phyloP scores from a whole-genome alignment of 1,140 invertebrate genomes.

The Drosophila nikananu region DNA sequence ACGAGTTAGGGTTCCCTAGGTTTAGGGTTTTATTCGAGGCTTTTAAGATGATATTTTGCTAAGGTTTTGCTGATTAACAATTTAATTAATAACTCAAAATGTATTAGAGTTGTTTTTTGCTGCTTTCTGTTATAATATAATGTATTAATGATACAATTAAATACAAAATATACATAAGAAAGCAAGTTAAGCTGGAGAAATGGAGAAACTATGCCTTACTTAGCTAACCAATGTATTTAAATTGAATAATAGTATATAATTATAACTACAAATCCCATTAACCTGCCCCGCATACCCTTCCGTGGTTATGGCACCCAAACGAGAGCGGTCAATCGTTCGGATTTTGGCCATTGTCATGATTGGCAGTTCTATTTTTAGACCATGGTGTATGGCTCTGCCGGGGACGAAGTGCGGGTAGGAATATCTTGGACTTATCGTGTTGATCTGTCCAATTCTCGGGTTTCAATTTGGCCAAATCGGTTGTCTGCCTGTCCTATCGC shows the following conservation, averaged over 20 bases:
- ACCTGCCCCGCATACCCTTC: background rate
- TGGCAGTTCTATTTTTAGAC: conserved; percentile 68
- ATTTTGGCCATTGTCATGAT: conserved; percentile 48
- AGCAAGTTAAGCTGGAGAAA: background rate
- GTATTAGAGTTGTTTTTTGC: no score
- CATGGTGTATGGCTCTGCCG: conserved; percentile 49
- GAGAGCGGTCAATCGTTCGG: background rate
- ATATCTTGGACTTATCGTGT: conserved; percentile 23
- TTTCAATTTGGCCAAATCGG: conserved; percentile 4
- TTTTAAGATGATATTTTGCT: background rate
- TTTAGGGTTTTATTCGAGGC: no score
- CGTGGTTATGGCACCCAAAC: background rate
- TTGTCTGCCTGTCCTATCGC: conserved; percentile 22
- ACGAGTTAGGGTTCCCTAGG: background rate
- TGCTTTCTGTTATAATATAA: no score
- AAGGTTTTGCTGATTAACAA: background rate
- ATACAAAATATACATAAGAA: background rate
- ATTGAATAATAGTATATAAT: no score
- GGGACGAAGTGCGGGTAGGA: background rate
- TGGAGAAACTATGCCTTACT: no score
- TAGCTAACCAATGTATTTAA: background rate
- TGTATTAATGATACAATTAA: no score
- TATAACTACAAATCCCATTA: background rate
- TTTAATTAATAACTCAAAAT: no score
- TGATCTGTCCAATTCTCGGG: conserved; percentile 41